Base-by-base conservation (phyloP, 2,888 invertebrate species). In the Parapristionchus giblindavisi region DNA sequence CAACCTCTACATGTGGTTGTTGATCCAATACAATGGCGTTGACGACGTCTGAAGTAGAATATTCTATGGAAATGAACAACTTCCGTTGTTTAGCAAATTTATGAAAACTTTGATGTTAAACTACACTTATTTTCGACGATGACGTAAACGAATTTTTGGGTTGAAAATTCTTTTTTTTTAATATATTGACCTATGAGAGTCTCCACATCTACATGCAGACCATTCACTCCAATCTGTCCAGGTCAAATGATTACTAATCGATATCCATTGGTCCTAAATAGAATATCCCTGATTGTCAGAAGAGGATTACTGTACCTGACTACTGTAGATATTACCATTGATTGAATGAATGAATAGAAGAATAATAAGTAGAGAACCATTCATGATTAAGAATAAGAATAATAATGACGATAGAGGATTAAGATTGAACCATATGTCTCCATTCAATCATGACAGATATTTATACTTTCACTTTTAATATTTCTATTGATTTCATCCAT, bases 201-300 rank as follows among this genome's bases (percentile, higher is more conserved):
- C 65, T 17, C 43, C 40, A 65, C 65, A 65, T 21, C 48, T 29
- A 48, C 65, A 65, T 2, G 65, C 8, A 8, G 65, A 65, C 65
- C 65, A 65, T 43, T 65, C 65, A 4, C 43, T 43, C 65, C 65
- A 65, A 2, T 43, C 65, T n/a, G 65, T 65, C 65, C 65, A 65
- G 11, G 34, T 17, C 1, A 43, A 29, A 48, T 6, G 8, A 27
- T 65, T 29, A 40, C 17, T 29, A 3, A n/a, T 29, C 11, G 40
- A 14, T n/a, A n/a, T n/a, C n/a, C n/a, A n/a, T n/a, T n/a, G n/a
- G n/a, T n/a, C n/a, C n/a, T n/a, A n/a, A n/a, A 27, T 43, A 48
- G 48, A 65, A 48, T 1, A 48, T 43, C 2, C 29, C 29, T 48
- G 34, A 29, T 6, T n/a, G n/a, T n/a, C 14, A 65, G 32, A 24